These are phyloP conservation scores for Emydoidea blandingii DNA, from an alignment of 2,797 vertebrate genomes.

Conservation along the genomic window DNA sequence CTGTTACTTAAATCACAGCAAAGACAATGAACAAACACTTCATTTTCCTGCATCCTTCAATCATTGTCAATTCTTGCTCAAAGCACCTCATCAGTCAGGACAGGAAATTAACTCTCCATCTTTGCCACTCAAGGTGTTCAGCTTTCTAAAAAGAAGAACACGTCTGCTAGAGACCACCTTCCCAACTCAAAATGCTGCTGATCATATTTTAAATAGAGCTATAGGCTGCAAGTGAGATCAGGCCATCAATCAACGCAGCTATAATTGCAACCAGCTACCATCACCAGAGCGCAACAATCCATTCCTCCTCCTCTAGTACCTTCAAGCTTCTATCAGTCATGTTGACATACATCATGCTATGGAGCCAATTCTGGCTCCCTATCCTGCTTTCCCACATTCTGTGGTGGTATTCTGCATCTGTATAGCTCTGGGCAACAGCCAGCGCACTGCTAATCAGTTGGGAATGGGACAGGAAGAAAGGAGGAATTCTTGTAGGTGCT, in stretches of 20 bases:
- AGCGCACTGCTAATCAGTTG: neutral
- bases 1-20: neutral
- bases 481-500: neutral
- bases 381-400: neutral
- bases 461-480: neutral
- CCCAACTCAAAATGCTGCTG: neutral
- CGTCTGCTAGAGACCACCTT: neutral
- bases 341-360: neutral
- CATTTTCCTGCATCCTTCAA: neutral
- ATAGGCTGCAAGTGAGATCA: neutral
- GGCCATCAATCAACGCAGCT: neutral
- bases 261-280: neutral
- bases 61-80: neutral
- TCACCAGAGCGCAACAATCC: neutral
- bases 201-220: neutral
- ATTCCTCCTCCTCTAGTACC: neutral
- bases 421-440: neutral
- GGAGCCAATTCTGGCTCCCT: neutral
- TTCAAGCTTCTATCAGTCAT: neutral
- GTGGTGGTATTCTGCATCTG: accelerated
- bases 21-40: neutral
- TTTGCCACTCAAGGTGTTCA: neutral
- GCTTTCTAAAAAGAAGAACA: neutral
- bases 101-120: neutral
- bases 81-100: neutral